Conservation (phyloP, 2,113 vertebrate species). For the Oenanthe oenanthe region DNA sequence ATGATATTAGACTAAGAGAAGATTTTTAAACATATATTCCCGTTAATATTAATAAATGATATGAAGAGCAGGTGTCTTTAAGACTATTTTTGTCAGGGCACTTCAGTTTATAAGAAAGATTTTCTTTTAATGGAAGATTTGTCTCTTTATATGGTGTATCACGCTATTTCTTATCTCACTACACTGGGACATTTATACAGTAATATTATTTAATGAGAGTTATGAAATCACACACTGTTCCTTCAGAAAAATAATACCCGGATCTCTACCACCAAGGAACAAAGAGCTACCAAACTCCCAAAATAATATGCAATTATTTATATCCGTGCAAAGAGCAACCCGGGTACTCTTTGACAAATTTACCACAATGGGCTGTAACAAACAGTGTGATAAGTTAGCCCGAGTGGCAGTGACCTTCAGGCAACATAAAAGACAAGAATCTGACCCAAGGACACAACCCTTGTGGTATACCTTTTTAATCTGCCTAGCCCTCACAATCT, state of each 20-base stretch:
- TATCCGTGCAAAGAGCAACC: conserved; percentile 38
- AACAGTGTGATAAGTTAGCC: conserved; percentile 42
- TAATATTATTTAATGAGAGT: conserved; percentile 78
- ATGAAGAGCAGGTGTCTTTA: conserved; percentile 74
- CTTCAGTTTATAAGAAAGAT: conserved; percentile 44
- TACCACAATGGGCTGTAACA: conserved; percentile 21
- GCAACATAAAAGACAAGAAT: conserved; percentile 46
- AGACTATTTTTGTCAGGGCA: conserved; percentile 37
- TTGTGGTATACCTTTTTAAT: conserved; percentile 77
- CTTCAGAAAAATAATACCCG: conserved; percentile 71
- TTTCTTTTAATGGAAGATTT: conserved; percentile 13
- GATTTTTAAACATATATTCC: conserved; percentile 69
- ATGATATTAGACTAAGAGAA: conserved; percentile 76
- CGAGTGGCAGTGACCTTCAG: conserved; percentile 62
- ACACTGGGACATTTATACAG: conserved; percentile 71
- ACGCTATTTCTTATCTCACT: conserved; percentile 65
- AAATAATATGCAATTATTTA: conserved; percentile 67
- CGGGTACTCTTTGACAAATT: conserved; percentile 41
- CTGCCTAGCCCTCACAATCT: conserved; percentile 77
- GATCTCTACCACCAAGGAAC: conserved; percentile 69
- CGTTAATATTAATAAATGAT: conserved; percentile 61
- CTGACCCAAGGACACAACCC: conserved; percentile 73
- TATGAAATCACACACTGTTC: conserved; percentile 64
- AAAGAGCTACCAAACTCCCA: conserved; percentile 59
- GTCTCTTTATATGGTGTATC: conserved; percentile 11